Percentiles rank a stretch among this genome's conserved stretches.
phyloP scores from a whole-genome alignment of 2,888 invertebrate species.

The Drosophila koepferae region DNA sequence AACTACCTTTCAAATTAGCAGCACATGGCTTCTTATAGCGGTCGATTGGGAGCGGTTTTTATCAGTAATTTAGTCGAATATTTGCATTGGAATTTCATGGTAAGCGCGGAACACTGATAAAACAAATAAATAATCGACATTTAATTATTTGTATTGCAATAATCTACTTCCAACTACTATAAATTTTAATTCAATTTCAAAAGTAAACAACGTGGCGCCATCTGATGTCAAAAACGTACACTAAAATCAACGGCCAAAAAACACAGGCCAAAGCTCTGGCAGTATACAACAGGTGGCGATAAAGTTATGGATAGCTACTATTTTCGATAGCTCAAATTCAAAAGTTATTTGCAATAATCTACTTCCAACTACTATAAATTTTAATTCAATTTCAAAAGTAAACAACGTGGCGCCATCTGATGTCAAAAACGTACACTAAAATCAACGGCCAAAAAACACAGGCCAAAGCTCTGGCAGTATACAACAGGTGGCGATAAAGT shows the following conservation, averaged over 20 bases:
- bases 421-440: not conserved
- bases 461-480: too few species aligned
- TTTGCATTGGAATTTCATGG: slow-evolving; percentile 47
- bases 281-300: slow-evolving; percentile 3
- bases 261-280: too few species aligned
- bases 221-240: slow-evolving; percentile 8
- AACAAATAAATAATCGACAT: slow-evolving; percentile 5
- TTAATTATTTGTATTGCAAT: slow-evolving; percentile 50
- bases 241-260: not conserved
- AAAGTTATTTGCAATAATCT: slow-evolving; percentile 18
- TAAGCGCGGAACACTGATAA: slow-evolving; percentile 35
- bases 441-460: not conserved
- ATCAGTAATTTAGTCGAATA: slow-evolving; percentile 51
- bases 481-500: slow-evolving; percentile 1
- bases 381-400: slow-evolving; percentile 38
- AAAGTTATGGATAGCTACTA: not conserved
- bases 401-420: slow-evolving; percentile 36
- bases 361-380: slow-evolving; percentile 20
- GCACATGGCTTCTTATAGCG: slow-evolving; percentile 36
- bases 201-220: slow-evolving; percentile 33
- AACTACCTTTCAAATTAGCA: slow-evolving; percentile 3
- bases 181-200: slow-evolving; percentile 38
- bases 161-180: slow-evolving; percentile 22
- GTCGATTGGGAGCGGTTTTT: slow-evolving; percentile 1
- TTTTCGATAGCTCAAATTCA: slow-evolving; percentile 1